Base-by-base conservation (phyloP, 2,888 invertebrate species). In the Magallana nippona region DNA sequence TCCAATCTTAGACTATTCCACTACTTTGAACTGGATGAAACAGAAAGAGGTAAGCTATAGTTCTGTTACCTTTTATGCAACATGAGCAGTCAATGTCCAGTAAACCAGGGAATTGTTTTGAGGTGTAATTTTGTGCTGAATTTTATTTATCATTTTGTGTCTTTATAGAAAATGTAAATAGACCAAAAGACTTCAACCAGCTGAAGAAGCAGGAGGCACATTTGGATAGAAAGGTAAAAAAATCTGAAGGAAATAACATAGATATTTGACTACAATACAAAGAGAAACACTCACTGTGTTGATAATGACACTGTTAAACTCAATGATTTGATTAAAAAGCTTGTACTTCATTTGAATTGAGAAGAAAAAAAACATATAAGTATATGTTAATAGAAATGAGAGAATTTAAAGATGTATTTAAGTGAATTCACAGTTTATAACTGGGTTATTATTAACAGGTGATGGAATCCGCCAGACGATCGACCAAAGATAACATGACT, bases 1-100 rank as follows among this genome's bases (percentile, higher is more conserved):
- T 94, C 95, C 10, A 96, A 97, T 88, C 95, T 99, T 57, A 97
- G 97, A 90, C 96, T 97, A 91, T 95, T 98, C 84, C 96, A 97
- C 91, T 98, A 96, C 94, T 99, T 99, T 94, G 98, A 98, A 94
- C 95, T 98, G 89, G 98, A 99, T 94, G 98, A 98, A 95, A 98
- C 97, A 19, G 99, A 99, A 95, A 96, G 99, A 92, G 94, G 94
- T 94, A 57, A n/a, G 44, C 44, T 44, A 5, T 8, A 44, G 44
- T 44, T 44, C 44, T 44, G 5, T 44, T 44, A 44, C 44, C 44
- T 44, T 44, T 5, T 44, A 44, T 44, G 44, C 44, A 44, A 44
- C 10, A 44, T 8, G 44, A 8, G 5, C 44, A 44, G 44, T 44
- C 44, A 44, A 44, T 44, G 44, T 44, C 17, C 32, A 44, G 8